Evolutionary conservation across 2,797 vertebrate genomes (phyloP), one percentile per base, ranked within the genome.

Genomic region (Ambastaia sidthimunki): DNA sequence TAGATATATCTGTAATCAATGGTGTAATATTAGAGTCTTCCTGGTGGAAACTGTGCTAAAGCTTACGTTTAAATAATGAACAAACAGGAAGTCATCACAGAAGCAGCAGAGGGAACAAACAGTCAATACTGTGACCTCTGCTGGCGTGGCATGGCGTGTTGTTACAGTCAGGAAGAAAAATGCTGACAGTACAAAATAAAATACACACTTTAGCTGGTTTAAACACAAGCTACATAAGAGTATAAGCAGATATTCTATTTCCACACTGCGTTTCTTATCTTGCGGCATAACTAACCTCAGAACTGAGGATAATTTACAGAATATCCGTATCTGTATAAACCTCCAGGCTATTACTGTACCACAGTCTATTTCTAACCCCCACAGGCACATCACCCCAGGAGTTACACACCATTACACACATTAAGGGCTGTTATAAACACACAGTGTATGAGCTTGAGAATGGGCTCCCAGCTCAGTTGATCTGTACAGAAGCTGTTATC

Each of bases 381-480:
- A n/a, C 66, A 31, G 54, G 13, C 55, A 52, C 13, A 78, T 70
- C 57, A 70, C n/a, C 41, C 25, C 18, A 71, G n/a, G 25, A 75
- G 73, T 41, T 54, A 18, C 19, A 41, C 74, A 76, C 44, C 25
- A 34, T 78, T 78, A 70, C 67, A 71, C 66, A 50, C 67, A 70
- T 78, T 62, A 62, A 47, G 1, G 9, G 7, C 13, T 34, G n/a
- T 69, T 25, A 62, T 76, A 7, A 76, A 68, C 47, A 75, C 50
- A 15, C 15, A 18, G 57, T 15, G 57, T 60, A 16, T 23, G 19
- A 23, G 21, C 1, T 57, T 19, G 7, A 19, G 18, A 19, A 54
- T 19, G n/a, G 15, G n/a, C 19, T 23, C 4, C 15, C 16, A 18
- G 48, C 48, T 5, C 55, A 57, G 55, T 19, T 23, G 21, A 21